These are phyloP conservation scores for cattle (Bos taurus) DNA, from an alignment of 2,113 vertebrate species.

Conservation along the genomic window ARS-UCD2.0 NC_037340.1:2210001-2210500, in stretches of 20 bases:
- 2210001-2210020: not conserved
- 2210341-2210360: not conserved
- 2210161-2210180: not conserved
- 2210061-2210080: not conserved
- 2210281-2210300: not conserved
- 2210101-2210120: not conserved
- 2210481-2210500: not conserved
- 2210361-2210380: rapidly evolving
- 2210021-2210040: not conserved
- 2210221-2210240: not conserved
- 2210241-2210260: not conserved
- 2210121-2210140: not conserved
- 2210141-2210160: not conserved
- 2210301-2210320: not conserved
- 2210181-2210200: not conserved
- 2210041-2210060: not conserved
- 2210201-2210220: not conserved
- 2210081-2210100: not conserved
- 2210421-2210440: rapidly evolving
- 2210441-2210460: not conserved
- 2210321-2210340: not conserved
- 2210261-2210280: not conserved
- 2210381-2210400: not conserved
- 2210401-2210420: not conserved
- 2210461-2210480: not conserved